Base-by-base conservation (phyloP, 2,888 invertebrate species). In the Epistrophe eligans region DNA sequence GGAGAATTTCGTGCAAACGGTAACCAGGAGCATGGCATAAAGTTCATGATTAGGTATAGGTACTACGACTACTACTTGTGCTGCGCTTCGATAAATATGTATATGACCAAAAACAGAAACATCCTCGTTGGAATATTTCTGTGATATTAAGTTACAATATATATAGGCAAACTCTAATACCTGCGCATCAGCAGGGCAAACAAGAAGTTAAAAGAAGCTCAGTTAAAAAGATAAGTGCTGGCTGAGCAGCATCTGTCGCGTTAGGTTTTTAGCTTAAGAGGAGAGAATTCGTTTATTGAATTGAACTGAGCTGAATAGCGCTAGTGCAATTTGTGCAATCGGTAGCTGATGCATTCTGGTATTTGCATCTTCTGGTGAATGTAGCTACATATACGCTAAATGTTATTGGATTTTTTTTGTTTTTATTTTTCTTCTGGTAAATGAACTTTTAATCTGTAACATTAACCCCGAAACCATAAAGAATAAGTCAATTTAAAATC, bases 1-100 rank as follows among this genome's bases (percentile, higher is more conserved):
- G 87, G 87, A 87, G 87, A 87, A 79, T 87, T 87, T 87, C 87
- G 87, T 87, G 87, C 87, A 87, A 87, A 82, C 83, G 71, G 82
- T 83, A 79, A 87, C 87, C 82, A 83, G 79, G 62, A 82, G 83
- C 77, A 82, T 24, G 76, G 87, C 82, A 74, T 87, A 87, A 82
- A 87, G 87, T 87, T 87, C 83, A 87, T 87, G 87, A 87, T 83
- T 83, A 87, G 19, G 8, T 40, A 43, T 5, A 40, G 40, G 13
- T 13, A 40, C 13, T 13, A n/a, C n/a, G 24, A 55, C 70, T 76
- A 50, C 40, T 43, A 50, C 73, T 64, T 82, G 60, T n/a, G 73
- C 58, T 79, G 77, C 55, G 32, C 76, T 60, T 28, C 79, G 74
- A 87, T 79, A 87, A 87, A 87, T 79, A 83, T 76, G 74, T 79